Evolutionary conservation across 2,888 invertebrate genomes (phyloP).

Genomic region (Epistrophe grossulariae): DNA sequence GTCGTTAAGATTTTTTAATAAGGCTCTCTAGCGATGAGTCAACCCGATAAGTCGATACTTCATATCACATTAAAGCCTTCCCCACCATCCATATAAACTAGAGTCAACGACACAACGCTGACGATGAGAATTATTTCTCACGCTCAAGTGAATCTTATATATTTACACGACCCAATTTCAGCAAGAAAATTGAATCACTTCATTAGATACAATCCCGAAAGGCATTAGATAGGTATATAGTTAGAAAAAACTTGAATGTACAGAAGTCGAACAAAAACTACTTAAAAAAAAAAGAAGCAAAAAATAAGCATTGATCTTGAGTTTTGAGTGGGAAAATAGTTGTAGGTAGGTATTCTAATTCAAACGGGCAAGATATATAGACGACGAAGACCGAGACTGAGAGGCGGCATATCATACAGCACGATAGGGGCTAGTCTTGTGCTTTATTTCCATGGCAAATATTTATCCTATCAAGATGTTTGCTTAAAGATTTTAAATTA

Average conservation of each 20-base stretch:
- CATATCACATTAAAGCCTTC: slow-evolving; percentile 5
- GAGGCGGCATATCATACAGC: background rate
- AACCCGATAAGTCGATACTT: slow-evolving; percentile 26
- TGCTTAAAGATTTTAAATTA: slow-evolving; percentile 47
- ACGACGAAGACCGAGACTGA: background rate
- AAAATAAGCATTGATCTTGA: slow-evolving; percentile 48
- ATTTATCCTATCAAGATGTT: slow-evolving; percentile 57
- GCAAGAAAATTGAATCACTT: slow-evolving; percentile 42
- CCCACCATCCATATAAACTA: background rate
- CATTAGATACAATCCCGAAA: slow-evolving; percentile 42
- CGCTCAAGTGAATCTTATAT: slow-evolving; percentile 47
- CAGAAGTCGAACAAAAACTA: slow-evolving; percentile 14
- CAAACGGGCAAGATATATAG: background rate
- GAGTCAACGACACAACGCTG: background rate
- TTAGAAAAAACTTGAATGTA: background rate
- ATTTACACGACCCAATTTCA: slow-evolving; percentile 49
- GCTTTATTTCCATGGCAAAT: slow-evolving; percentile 51
- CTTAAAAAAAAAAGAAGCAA: background rate
- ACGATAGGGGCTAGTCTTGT: slow-evolving; percentile 6
- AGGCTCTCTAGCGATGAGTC: slow-evolving; percentile 31
- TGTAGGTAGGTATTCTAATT: slow-evolving; percentile 23
- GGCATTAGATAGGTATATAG: background rate
- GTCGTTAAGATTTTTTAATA: slow-evolving; percentile 51
- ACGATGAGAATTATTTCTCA: slow-evolving; percentile 25
- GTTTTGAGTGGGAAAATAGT: slow-evolving; percentile 31